Evolutionary conservation across 2,888 invertebrate genomes (phyloP), one percentile per base, ranked within the genome.

Genomic region (Drosophila demipolita): DNA sequence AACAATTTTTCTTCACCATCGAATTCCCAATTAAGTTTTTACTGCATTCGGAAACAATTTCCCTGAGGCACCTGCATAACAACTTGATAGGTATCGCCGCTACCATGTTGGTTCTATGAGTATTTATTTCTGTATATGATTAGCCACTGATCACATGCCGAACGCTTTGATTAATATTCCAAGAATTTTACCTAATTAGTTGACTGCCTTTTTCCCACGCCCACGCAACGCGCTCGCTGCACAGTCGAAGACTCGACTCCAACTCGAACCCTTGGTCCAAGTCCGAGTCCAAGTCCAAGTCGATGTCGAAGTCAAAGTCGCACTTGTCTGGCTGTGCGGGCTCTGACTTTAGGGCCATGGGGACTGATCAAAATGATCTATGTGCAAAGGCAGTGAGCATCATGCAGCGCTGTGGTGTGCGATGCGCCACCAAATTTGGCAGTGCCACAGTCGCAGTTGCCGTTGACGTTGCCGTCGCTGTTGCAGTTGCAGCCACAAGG

Each of bases 201-300:
- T 75, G 81, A 45, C 38, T 66, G 65, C 7, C 11, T 68, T 87
- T 84, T 85, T 85, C 85, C 89, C 87, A 85, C 87, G 87, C 85
- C 89, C 84, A 84, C 87, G 87, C 86, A 83, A 66, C 58, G 49
- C 45, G 38, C 54, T 17, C 42, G 57, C 57, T 32, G 11, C 42
- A 40, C 40, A 57, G 6, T 11, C 11, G 11, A 29, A 64, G 50
- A 29, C 36, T 42, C 17, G 35, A 12, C 11, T 6, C 17, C 32
- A 54, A 8, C 17, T 53, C 33, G 15, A 17, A 53, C 26, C 8
- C 50, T 20, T 20, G 7, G 12, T 15, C 20, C 20, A 20, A 45
- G 1, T 17, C 15, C n/a, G 3, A 20, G 15, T 29, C 20, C 9
- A 35, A 17, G 8, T 23, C 54, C 8, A 40, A 33, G 29, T 26